A percentile compares a stretch with the other conserved stretches of the same genome.
Evolutionary conservation across 2,888 invertebrate species (phyloP).

Genomic region (Leptinotarsa tumamoca): DNA sequence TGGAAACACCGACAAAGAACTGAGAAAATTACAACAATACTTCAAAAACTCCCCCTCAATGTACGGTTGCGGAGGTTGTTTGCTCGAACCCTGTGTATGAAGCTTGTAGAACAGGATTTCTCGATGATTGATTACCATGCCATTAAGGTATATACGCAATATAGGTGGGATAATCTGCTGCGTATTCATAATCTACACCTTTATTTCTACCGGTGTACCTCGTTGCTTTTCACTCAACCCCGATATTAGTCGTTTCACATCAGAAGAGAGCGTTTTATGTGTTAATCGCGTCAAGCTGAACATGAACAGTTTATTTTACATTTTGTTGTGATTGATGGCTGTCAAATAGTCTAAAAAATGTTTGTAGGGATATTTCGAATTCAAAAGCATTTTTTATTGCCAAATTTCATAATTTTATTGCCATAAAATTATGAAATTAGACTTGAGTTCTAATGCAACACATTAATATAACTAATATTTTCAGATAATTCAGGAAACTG

Average conservation of each 20-base stretch:
- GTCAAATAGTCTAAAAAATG: background rate
- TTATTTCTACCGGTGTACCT: slow-evolving; percentile 52
- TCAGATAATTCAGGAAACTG: no score
- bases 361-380: background rate
- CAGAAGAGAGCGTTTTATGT: slow-evolving; percentile 50
- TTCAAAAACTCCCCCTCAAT: slow-evolving; percentile 1
- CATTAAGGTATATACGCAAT: slow-evolving; percentile 46
- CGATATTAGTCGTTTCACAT: slow-evolving; percentile 48
- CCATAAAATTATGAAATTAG: no score
- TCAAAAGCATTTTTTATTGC: background rate
- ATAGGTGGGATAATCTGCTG: slow-evolving; percentile 55
- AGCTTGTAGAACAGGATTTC: slow-evolving; percentile 46
- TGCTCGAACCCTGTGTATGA: slow-evolving; percentile 21
- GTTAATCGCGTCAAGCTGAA: slow-evolving; percentile 49
- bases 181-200: slow-evolving; percentile 58
- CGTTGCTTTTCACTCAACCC: slow-evolving; percentile 48
- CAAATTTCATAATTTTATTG: no score
- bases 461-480: no score
- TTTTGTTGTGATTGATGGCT: slow-evolving; percentile 11
- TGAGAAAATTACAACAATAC: slow-evolving; percentile 1
- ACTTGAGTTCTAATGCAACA: no score
- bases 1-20: background rate
- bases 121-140: slow-evolving; percentile 54
- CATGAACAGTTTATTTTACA: slow-evolving; percentile 45
- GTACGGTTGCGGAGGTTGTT: background rate